Evolutionary conservation across 2,797 vertebrate species (phyloP).

Genomic region (Schizopygopsis malacanthus): DNA sequence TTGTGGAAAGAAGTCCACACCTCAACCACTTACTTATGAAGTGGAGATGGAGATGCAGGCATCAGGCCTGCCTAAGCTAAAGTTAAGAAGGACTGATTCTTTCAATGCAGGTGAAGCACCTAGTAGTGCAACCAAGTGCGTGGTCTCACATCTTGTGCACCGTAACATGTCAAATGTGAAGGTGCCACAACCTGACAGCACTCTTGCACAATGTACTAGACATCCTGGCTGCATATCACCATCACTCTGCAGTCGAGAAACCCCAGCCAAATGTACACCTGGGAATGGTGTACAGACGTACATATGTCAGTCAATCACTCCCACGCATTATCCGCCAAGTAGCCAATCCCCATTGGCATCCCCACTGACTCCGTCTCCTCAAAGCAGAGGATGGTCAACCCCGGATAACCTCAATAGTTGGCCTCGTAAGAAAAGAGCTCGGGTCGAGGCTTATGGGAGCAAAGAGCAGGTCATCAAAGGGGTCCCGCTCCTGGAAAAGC

Average conservation of each 20-base stretch:
- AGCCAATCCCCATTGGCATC: slow-evolving; percentile 76
- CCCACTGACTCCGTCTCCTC: slow-evolving; percentile 88
- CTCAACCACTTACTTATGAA: slow-evolving; percentile 78
- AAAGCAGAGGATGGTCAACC: slow-evolving; percentile 82
- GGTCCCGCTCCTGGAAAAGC: slow-evolving; percentile 56
- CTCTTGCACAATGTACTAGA: slow-evolving; percentile 73
- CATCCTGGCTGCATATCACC: slow-evolving; percentile 82
- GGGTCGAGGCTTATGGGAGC: slow-evolving; percentile 57
- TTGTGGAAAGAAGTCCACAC: slow-evolving; percentile 33
- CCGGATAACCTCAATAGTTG: slow-evolving; percentile 91
- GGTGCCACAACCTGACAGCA: slow-evolving; percentile 67
- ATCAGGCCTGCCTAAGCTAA: slow-evolving; percentile 90
- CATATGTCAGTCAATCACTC: slow-evolving; percentile 94
- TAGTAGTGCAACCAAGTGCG: slow-evolving; percentile 57
- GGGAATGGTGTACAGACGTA: slow-evolving; percentile 87
- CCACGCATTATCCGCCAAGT: slow-evolving; percentile 77
- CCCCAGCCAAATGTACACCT: slow-evolving; percentile 83
- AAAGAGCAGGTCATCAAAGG: slow-evolving; percentile 65
- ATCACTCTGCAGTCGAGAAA: slow-evolving; percentile 77
- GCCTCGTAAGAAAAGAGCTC: slow-evolving; percentile 90
- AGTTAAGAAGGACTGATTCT: slow-evolving; percentile 83
- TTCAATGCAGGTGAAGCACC: slow-evolving; percentile 61
- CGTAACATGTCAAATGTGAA: slow-evolving; percentile 53
- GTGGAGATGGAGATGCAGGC: slow-evolving; percentile 91
- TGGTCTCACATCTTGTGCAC: slow-evolving; percentile 56